Evolutionary conservation across 1,140 invertebrate species (phyloP).

Genomic region (Metopolophium dirhodum): DNA sequence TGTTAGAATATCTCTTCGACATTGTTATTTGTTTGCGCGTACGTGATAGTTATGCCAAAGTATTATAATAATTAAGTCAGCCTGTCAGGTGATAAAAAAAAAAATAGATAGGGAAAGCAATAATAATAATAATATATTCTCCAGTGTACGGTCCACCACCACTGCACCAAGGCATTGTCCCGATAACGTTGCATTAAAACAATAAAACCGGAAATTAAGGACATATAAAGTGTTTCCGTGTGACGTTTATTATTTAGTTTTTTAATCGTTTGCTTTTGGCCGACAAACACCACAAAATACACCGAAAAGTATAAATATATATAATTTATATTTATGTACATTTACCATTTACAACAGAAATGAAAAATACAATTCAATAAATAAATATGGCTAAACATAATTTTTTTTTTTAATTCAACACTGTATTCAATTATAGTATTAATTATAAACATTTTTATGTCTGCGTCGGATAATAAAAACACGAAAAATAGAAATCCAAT

Average conservation of each 20-base stretch:
- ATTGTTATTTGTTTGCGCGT: background rate
- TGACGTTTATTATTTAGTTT: background rate
- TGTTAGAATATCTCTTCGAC: background rate
- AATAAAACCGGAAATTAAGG: slow-evolving; percentile 29
- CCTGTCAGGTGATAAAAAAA: background rate
- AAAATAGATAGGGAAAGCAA: background rate
- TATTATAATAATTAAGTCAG: background rate
- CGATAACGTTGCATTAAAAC: background rate
- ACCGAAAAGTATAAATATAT: background rate
- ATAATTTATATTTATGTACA: background rate
- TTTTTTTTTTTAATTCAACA: background rate
- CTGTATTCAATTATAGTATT: background rate
- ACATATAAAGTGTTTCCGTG: background rate
- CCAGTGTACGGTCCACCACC: background rate
- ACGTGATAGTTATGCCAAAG: background rate
- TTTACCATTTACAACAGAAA: background rate
- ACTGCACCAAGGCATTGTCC: background rate
- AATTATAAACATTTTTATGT: background rate
- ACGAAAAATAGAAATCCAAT: background rate
- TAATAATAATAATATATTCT: slow-evolving; percentile 14
- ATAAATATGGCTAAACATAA: background rate
- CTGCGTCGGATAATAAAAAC: background rate
- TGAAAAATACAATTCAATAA: background rate
- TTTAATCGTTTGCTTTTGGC: background rate
- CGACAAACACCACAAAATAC: background rate